Percentiles rank a stretch among this genome's conserved stretches.
These are phyloP conservation scores for Apamea monoglypha DNA, from an alignment of 2,888 invertebrate species.

Conservation along the genomic window DNA sequence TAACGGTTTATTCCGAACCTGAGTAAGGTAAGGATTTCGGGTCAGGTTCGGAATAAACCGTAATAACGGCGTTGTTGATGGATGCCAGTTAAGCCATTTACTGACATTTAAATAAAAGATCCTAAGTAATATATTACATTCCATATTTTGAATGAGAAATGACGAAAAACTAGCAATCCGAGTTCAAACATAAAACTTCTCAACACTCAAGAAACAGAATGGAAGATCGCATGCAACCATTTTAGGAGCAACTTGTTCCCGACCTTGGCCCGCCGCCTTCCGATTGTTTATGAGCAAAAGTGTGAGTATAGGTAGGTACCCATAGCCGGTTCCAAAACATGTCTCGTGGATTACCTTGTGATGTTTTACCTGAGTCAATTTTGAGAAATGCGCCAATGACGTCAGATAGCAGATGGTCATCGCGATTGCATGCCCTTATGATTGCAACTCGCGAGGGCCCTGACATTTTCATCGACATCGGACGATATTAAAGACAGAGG, in stretches of 20 bases:
- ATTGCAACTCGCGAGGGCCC: slow-evolving; percentile 39
- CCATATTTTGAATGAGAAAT: background rate
- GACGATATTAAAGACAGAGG: slow-evolving; percentile 24
- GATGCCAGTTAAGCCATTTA: too few species aligned
- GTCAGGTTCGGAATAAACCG: too few species aligned
- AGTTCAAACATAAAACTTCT: background rate
- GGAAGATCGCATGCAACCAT: background rate
- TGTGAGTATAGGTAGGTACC: slow-evolving; percentile 10
- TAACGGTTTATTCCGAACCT: background rate
- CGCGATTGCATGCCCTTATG: slow-evolving; percentile 42
- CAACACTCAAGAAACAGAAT: background rate
- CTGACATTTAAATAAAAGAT: background rate
- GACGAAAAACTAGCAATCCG: background rate
- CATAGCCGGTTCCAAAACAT: slow-evolving; percentile 39
- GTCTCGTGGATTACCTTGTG: slow-evolving; percentile 56
- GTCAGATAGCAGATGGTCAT: slow-evolving; percentile 63
- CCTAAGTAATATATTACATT: background rate
- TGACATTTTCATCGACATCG: slow-evolving; percentile 53
- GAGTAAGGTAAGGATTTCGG: too few species aligned
- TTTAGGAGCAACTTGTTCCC: slow-evolving; percentile 20
- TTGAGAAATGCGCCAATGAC: slow-evolving; percentile 58
- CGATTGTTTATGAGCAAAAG: slow-evolving; percentile 37
- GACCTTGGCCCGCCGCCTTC: slow-evolving; percentile 45
- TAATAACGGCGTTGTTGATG: background rate
- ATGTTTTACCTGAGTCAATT: slow-evolving; percentile 45